Evolutionary conservation across 2,113 vertebrate species (phyloP), one percentile per base, ranked within the genome.

Genomic region (Mohoua ochrocephala): DNA sequence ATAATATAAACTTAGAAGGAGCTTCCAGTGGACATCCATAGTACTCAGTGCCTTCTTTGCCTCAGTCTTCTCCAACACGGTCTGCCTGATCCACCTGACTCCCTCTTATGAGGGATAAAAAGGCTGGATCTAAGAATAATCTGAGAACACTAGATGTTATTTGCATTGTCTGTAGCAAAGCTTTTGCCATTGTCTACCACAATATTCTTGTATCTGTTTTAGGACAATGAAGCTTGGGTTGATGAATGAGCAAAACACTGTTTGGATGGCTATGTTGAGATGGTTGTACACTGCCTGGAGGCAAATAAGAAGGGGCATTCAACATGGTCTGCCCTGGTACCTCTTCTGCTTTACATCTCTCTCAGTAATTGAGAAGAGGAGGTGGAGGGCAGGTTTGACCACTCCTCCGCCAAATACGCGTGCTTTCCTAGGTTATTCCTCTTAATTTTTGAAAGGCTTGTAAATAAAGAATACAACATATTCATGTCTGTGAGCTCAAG

Each of bases 311-410:
- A 41, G 17, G 17, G 15, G 1, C 18, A 49, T 75, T 78, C n/a
- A 44, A 28, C 9, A 78, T 3, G 1, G 3, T 61, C 31, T 57
- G 14, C 20, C 13, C 21, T 76, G 22, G 19, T 27, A 50, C 6
- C 12, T 78, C 6, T 42, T 73, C 39, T 60, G 10, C 52, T 95
- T 77, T 57, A 39, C 19, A 24, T 33, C 6, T 52, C 15, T 74
- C 27, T 77, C 28, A 31, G 50, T 50, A 61, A 57, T 6, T 1
- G 2, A 37, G 15, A 81, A 30, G 13, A 71, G 23, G 6, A 20
- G 19, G 57, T 0, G 1, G 23, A 68, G 14, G 6, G 11, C 21
- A 33, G 3, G 2, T 6, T 49, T 57, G 8, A 60, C 11, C 2
- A 4, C 15, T 53, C 22, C 22, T 37, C 12, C 21, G 47, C 13